Evolutionary conservation across 2,113 vertebrate species (phyloP), one percentile per base, ranked within the genome.

Genomic region (Varanus salvator): DNA sequence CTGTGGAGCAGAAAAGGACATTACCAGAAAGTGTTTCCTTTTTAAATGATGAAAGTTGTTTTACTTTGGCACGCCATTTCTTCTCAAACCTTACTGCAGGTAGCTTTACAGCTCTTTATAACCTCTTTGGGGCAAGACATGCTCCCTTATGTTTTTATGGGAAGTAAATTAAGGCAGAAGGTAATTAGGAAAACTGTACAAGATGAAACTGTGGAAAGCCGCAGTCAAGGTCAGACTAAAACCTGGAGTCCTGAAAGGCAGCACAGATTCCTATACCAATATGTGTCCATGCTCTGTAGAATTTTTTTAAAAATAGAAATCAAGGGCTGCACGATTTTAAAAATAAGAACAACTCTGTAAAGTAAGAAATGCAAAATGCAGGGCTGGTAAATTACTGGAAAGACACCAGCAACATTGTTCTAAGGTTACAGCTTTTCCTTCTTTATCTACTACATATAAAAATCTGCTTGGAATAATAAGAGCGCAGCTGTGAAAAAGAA

Each of bases 301-400:
- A 52, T 27, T 84, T 57, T 29, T 31, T 23, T 82, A 74, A 60
- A 23, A 5, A 44, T 0, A 81, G 77, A 81, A 8, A 17, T 44
- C 77, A 85, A 87, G 72, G 29, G 29, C 23, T 0, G 11, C 0
- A 21, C 4, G 11, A 54, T 54, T 19, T 19, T 64, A 64, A 64
- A 64, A 64, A 12, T 68, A 75, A 44, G 60, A 48, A 84, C 8
- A 84, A 60, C 38, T 88, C 52, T 85, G 52, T 3, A 87, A 77
- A 38, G 19, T 74, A 87, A 92, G 78, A 89, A 90, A 87, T 66
- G 25, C 29, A 87, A 80, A 84, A 78, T 3, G 8, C 48, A 3
- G 81, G 69, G 86, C 8, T 34, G 71, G 52, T 85, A 31, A 19
- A 2, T 57, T 64, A 69, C 78, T 60, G 74, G 82, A 85, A 84